A percentile compares a stretch with the other conserved stretches of the same genome.
Conservation (phyloP, 2,888 invertebrate species). For the Eristalinus aeneus region DNA sequence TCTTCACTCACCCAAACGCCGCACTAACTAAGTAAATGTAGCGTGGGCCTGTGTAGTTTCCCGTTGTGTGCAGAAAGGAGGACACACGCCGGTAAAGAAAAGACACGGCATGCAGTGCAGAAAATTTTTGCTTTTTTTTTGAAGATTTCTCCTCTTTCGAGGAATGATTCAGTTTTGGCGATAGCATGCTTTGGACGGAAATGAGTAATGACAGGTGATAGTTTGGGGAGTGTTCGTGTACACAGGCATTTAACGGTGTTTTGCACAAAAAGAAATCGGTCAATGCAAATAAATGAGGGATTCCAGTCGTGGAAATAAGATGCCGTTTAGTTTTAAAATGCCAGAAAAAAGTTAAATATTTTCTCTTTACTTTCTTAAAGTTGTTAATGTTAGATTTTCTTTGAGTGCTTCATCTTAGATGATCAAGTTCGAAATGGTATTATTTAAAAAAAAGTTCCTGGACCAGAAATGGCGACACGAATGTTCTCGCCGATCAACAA, state of each 20-base stretch:
- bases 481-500: too few species aligned
- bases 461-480: too few species aligned
- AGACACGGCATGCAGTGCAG: slow-evolving; percentile 3
- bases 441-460: too few species aligned
- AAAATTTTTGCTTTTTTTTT: background rate
- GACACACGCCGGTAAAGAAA: slow-evolving; percentile 14
- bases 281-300: background rate
- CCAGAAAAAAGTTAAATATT: too few species aligned
- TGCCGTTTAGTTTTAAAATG: too few species aligned
- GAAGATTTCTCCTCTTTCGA: slow-evolving; percentile 35
- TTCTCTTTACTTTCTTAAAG: too few species aligned
- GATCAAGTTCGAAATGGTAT: too few species aligned
- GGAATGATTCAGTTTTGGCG: slow-evolving; percentile 3
- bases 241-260: background rate
- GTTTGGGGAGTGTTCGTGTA: background rate
- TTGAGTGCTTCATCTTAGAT: too few species aligned
- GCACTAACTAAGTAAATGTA: background rate
- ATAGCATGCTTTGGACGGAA: background rate
- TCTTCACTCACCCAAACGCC: slow-evolving; percentile 28
- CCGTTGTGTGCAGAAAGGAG: slow-evolving; percentile 33
- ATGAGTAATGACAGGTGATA: background rate
- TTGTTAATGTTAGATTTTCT: too few species aligned
- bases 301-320: background rate
- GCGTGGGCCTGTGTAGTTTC: background rate
- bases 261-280: background rate